Evolutionary conservation across 2,797 vertebrate species (phyloP).

Genomic region (Monodelphis domestica): DNA sequence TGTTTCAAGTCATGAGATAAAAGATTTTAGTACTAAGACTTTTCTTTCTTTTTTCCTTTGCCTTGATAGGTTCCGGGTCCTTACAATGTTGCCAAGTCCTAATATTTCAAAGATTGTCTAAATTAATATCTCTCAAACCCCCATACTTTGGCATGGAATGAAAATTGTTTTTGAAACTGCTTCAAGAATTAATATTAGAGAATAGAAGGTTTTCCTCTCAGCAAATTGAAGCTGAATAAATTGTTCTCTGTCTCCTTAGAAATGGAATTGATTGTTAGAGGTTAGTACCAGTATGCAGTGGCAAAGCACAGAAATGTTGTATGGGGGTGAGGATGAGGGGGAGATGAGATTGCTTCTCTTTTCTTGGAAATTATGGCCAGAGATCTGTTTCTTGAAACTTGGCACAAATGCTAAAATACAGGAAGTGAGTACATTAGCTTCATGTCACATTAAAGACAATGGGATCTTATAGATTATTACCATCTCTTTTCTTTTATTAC

Average conservation of each 20-base stretch:
- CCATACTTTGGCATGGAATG: constrained; percentile 61
- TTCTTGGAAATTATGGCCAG: constrained; percentile 70
- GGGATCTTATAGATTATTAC: neutral
- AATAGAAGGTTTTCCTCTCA: constrained; percentile 75
- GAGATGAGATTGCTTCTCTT: constrained; percentile 63
- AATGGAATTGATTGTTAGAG: constrained; percentile 74
- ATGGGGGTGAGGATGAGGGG: neutral
- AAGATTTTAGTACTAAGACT: constrained; percentile 10
- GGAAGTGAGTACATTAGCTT: constrained; percentile 68
- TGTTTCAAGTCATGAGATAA: constrained; percentile 53
- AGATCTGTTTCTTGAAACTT: constrained; percentile 68
- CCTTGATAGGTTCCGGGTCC: constrained; percentile 20
- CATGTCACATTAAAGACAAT: constrained; percentile 49
- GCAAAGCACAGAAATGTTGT: neutral
- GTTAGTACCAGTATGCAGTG: constrained; percentile 41
- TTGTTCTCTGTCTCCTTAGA: constrained; percentile 73
- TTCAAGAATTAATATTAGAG: constrained; percentile 78
- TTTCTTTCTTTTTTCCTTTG: constrained; percentile 9
- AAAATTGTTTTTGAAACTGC: constrained; percentile 78
- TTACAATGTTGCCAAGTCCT: constrained; percentile 53
- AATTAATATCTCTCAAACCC: constrained; percentile 77
- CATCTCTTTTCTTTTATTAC: constrained; percentile 41
- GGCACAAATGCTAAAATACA: constrained; percentile 68
- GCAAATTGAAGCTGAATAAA: constrained; percentile 80
- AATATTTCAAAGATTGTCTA: constrained; percentile 74